These are phyloP conservation scores for Rhynchomys soricoides DNA, from an alignment of 2,113 vertebrate genomes.

Conservation along the genomic window DNA sequence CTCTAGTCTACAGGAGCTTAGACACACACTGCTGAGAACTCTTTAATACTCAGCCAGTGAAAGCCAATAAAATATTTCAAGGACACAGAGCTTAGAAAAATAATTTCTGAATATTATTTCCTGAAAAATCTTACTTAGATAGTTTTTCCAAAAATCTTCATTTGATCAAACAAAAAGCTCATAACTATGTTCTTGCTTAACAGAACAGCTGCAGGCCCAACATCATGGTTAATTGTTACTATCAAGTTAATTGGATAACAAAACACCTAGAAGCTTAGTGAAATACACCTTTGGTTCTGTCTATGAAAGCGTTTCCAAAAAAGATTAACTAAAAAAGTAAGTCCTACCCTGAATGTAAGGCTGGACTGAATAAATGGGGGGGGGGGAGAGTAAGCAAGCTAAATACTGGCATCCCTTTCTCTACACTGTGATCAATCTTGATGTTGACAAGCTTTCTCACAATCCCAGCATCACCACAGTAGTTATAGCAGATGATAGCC, in stretches of 20 bases:
- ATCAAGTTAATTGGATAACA: background rate
- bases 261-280: background rate
- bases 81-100: background rate
- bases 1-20: background rate
- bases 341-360: background rate
- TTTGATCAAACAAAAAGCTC: conserved; percentile 1
- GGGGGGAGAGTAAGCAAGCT: background rate
- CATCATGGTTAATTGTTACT: background rate
- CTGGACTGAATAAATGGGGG: background rate
- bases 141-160: background rate
- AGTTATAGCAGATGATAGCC: background rate
- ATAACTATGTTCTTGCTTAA: background rate
- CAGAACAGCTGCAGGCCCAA: background rate
- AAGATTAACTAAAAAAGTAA: background rate
- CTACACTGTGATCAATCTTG: background rate
- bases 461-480: background rate
- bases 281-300: background rate
- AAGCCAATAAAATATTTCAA: background rate
- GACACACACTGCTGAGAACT: background rate
- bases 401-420: background rate
- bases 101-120: conserved; percentile 6
- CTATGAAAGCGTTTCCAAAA: background rate
- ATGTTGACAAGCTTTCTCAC: background rate
- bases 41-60: background rate
- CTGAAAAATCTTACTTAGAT: background rate